Evolutionary conservation across 2,888 invertebrate species (phyloP).

Genomic region (Heteropelma amictum): DNA sequence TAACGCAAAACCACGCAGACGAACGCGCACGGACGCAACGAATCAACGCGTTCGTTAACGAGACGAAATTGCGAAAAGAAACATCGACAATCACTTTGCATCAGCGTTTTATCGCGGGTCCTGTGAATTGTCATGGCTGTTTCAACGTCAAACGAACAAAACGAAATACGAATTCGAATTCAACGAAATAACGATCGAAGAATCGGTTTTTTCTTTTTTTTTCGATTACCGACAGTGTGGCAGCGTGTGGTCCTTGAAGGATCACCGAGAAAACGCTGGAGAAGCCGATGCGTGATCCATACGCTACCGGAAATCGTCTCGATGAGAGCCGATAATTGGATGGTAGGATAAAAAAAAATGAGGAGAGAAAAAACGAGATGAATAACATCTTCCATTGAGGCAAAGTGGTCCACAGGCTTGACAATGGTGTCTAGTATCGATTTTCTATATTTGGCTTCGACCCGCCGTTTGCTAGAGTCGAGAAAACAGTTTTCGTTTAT

Average conservation of each 20-base stretch:
- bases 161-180: no score
- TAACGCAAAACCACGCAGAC: no score
- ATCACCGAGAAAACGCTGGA: background rate
- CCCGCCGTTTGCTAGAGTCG: constrained; percentile 57
- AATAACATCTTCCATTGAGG: constrained; percentile 36
- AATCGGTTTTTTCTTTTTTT: constrained; percentile 19
- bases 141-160: no score
- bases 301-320: constrained; percentile 58
- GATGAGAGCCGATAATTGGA: constrained; percentile 69
- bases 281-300: constrained; percentile 64
- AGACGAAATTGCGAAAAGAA: constrained; percentile 12
- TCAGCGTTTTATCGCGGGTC: background rate
- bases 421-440: constrained; percentile 70
- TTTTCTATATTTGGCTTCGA: constrained; percentile 71
- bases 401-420: constrained; percentile 3
- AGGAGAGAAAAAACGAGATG: constrained; percentile 1
- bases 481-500: constrained; percentile 53
- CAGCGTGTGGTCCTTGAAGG: background rate
- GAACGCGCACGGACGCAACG: background rate
- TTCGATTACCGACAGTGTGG: background rate
- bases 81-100: background rate
- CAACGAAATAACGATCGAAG: no score
- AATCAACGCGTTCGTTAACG: constrained; percentile 18
- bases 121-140: background rate
- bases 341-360: constrained; percentile 56